Percentiles rank a stretch among this genome's conserved stretches.
Evolutionary conservation across 2,888 invertebrate species (phyloP).

Genomic region (Rhamnusium bicolor): DNA sequence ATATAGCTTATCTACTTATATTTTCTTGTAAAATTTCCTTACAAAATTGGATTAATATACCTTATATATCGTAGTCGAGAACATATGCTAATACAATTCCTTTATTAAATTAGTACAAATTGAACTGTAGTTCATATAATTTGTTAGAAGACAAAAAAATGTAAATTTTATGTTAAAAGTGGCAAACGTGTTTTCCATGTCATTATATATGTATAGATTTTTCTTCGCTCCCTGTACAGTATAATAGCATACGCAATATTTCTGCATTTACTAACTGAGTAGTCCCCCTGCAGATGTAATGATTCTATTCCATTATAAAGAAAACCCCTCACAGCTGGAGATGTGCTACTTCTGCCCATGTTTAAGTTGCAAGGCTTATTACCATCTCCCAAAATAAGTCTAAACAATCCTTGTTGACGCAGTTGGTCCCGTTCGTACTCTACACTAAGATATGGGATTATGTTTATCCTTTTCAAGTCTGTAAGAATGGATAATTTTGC

Average conservation of each 20-base stretch:
- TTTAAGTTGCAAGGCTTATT: slow-evolving; percentile 56
- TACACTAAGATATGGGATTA: slow-evolving; percentile 51
- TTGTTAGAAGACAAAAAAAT: not conserved
- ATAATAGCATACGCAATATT: slow-evolving; percentile 22
- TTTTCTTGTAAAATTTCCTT: no score
- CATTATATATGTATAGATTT: slow-evolving; percentile 11
- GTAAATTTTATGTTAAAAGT: not conserved
- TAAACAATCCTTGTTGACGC: slow-evolving; percentile 65
- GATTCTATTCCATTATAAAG: slow-evolving; percentile 64
- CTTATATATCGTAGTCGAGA: no score
- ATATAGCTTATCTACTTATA: no score
- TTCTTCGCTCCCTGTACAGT: not conserved
- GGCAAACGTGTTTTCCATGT: not conserved
- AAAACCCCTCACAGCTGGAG: slow-evolving; percentile 52
- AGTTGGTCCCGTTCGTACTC: slow-evolving; percentile 60
- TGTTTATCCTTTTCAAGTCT: slow-evolving; percentile 52
- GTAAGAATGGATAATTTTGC: slow-evolving; percentile 44
- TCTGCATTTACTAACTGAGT: slow-evolving; percentile 14
- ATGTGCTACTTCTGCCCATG: slow-evolving; percentile 52
- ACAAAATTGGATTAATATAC: no score
- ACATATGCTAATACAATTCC: no score
- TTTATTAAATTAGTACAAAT: no score
- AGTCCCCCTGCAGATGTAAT: slow-evolving; percentile 61
- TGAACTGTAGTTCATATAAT: no score
- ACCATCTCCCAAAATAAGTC: slow-evolving; percentile 61